These are phyloP conservation scores for Amaurobius ferox DNA, from an alignment of 2,888 invertebrate genomes.

Conservation along the genomic window DNA sequence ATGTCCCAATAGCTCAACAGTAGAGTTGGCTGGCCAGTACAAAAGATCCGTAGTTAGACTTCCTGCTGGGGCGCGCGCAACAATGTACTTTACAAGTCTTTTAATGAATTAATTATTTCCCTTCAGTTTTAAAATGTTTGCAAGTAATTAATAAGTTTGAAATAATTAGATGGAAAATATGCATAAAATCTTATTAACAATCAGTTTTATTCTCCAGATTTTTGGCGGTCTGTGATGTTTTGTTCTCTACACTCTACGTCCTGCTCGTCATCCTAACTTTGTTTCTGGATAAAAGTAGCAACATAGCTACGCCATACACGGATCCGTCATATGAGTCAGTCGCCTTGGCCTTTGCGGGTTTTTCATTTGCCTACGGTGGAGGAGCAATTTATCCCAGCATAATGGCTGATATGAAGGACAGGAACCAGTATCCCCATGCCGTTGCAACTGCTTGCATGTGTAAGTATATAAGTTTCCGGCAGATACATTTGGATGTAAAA, in stretches of 20 bases:
- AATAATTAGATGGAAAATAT: too few species aligned
- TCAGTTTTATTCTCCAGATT: conserved; percentile 8
- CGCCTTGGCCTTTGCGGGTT: conserved; percentile 84
- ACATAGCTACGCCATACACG: background rate
- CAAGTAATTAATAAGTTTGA: too few species aligned
- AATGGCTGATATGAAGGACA: conserved; percentile 92
- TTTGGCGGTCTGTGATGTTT: background rate
- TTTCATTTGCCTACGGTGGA: conserved; percentile 85
- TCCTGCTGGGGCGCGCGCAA: too few species aligned
- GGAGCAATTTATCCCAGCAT: conserved; percentile 88
- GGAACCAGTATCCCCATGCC: conserved; percentile 84
- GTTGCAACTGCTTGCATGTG: conserved; percentile 83
- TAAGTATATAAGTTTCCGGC: too few species aligned
- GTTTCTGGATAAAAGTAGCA: conserved; percentile 22
- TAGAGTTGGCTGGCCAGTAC: too few species aligned
- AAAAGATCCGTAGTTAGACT: too few species aligned
- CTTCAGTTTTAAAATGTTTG: too few species aligned
- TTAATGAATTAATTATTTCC: too few species aligned
- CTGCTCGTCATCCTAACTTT: background rate
- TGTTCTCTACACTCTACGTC: background rate
- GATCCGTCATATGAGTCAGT: conserved; percentile 78
- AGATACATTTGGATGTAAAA: too few species aligned
- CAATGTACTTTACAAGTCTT: too few species aligned
- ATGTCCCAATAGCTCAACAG: too few species aligned
- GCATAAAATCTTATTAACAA: too few species aligned